These are phyloP conservation scores for Chesias legatella DNA, from an alignment of 2,888 invertebrate species.

Conservation along the genomic window DNA sequence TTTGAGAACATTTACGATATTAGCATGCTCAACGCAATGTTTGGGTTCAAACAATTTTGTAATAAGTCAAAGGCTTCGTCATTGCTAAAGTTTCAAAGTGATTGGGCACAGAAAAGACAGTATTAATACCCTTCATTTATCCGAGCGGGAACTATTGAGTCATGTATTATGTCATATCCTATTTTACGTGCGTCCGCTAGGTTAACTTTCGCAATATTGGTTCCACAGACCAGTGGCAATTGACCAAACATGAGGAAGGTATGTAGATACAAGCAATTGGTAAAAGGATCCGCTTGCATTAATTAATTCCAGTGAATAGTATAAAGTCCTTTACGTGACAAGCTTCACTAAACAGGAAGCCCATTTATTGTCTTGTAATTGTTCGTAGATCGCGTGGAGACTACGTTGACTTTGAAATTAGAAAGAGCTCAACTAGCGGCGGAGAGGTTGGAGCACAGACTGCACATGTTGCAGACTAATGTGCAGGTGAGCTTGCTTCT, in stretches of 20 bases:
- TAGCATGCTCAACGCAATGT: slow-evolving; percentile 23
- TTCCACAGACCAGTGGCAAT: slow-evolving; percentile 51
- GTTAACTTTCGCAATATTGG: slow-evolving; percentile 63
- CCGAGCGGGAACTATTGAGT: slow-evolving; percentile 42
- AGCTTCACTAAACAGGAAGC: slow-evolving; percentile 41
- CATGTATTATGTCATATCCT: slow-evolving; percentile 70
- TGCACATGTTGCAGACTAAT: slow-evolving; percentile 70
- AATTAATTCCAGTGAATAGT: slow-evolving; percentile 40
- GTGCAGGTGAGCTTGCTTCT: slow-evolving; percentile 61
- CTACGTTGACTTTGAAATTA: slow-evolving; percentile 65
- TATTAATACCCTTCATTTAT: slow-evolving; percentile 27
- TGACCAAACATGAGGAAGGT: slow-evolving; percentile 58
- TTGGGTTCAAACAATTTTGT: slow-evolving; percentile 17
- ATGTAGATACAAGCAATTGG: slow-evolving; percentile 51
- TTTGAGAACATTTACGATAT: slow-evolving; percentile 11
- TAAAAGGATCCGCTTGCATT: slow-evolving; percentile 42
- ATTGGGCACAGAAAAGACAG: slow-evolving; percentile 15
- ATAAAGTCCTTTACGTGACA: slow-evolving; percentile 37
- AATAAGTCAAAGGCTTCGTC: slow-evolving; percentile 20
- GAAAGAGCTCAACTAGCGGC: slow-evolving; percentile 74
- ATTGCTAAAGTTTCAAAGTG: slow-evolving; percentile 23
- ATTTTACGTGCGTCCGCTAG: slow-evolving; percentile 55
- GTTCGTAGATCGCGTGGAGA: slow-evolving; percentile 70
- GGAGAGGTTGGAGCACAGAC: slow-evolving; percentile 67
- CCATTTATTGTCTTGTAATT: slow-evolving; percentile 40